These are phyloP conservation scores for Aphidoletes aphidimyza DNA, from an alignment of 2,888 invertebrate genomes.

Conservation along the genomic window DNA sequence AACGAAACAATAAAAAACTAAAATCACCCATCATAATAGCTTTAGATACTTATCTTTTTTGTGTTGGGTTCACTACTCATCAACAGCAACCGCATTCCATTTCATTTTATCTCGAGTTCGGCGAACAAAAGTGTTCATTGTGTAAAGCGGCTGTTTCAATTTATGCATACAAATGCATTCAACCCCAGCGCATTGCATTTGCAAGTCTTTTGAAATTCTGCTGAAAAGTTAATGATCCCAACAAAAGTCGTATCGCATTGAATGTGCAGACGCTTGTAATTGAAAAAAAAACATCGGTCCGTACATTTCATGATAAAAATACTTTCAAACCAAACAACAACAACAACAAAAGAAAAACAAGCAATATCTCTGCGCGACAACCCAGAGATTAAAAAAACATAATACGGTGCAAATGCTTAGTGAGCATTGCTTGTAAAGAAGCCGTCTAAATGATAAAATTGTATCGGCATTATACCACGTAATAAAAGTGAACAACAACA, in stretches of 20 bases:
- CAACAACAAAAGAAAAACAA: background rate
- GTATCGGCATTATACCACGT: background rate
- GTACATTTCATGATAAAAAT: too few relatives aligned
- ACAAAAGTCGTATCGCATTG: background rate
- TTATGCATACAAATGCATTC: background rate
- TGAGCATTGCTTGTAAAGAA: background rate
- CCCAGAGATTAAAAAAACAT: background rate
- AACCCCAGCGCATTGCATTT: background rate
- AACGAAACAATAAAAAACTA: background rate
- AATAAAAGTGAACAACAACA: too few relatives aligned
- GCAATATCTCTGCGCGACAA: background rate
- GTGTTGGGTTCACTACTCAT: background rate
- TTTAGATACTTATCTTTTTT: background rate
- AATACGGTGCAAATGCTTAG: background rate
- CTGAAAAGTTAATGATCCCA: conserved; percentile 3
- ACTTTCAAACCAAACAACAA: too few relatives aligned
- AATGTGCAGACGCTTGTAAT: background rate
- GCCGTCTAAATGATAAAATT: conserved; percentile 2
- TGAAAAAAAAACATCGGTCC: background rate
- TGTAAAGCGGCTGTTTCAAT: background rate
- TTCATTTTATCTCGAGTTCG: background rate
- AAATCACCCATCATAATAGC: background rate
- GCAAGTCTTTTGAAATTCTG: background rate
- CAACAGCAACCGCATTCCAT: background rate
- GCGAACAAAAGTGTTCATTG: background rate